These are phyloP conservation scores for Junonia oenone DNA, from an alignment of 2,888 invertebrate species.

Conservation along the genomic window DNA sequence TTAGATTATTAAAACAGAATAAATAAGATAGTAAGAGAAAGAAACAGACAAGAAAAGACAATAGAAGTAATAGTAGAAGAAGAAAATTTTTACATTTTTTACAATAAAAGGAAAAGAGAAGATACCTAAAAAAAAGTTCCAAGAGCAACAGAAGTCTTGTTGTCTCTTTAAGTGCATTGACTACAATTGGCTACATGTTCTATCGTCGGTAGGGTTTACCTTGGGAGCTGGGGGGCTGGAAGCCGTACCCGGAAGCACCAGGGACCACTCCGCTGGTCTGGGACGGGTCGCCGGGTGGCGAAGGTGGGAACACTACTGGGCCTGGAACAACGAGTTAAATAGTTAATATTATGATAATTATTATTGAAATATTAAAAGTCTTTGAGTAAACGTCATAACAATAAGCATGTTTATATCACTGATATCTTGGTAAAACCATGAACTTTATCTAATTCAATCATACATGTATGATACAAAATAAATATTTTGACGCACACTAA, in stretches of 20 bases:
- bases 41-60: background rate
- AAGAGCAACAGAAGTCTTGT: conserved; percentile 6
- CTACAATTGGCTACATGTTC: conserved; percentile 53
- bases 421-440: too few relatives aligned
- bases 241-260: conserved; percentile 91
- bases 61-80: background rate
- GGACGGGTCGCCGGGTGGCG: conserved; percentile 83
- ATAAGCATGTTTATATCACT: too few relatives aligned
- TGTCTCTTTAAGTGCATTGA: conserved; percentile 40
- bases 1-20: background rate
- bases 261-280: conserved; percentile 90
- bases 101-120: background rate
- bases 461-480: too few relatives aligned
- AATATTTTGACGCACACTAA: too few relatives aligned
- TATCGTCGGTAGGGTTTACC: conserved; percentile 78
- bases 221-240: conserved; percentile 86
- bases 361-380: too few relatives aligned
- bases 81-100: too few relatives aligned
- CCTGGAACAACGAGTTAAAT: conserved; percentile 77
- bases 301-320: conserved; percentile 88
- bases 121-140: background rate
- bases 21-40: background rate
- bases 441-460: too few relatives aligned
- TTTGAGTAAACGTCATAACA: too few relatives aligned
- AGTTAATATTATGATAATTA: background rate